Percentiles rank a stretch among this genome's conserved stretches.
These are phyloP conservation scores for Trachurus trachurus DNA, from an alignment of 2,797 vertebrate genomes.

Conservation along the genomic window DNA sequence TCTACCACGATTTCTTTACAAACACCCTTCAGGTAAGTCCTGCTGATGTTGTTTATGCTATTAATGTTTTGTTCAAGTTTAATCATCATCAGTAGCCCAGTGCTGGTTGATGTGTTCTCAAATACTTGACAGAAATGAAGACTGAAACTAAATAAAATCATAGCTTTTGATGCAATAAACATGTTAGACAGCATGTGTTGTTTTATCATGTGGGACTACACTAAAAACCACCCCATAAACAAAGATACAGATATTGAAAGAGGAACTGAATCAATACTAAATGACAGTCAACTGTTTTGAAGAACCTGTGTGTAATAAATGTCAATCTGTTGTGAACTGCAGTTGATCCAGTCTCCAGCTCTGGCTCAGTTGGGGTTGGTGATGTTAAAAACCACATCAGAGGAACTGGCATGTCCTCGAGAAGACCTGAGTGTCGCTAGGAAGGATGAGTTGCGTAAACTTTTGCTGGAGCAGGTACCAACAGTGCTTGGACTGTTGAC, in stretches of 20 bases:
- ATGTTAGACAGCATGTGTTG: not conserved
- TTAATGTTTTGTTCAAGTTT: not conserved
- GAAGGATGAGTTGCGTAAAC: conserved; percentile 96
- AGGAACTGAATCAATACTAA: no score
- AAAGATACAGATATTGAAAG: not conserved
- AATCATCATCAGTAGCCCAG: not conserved
- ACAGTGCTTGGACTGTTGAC: conserved; percentile 94
- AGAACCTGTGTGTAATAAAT: not conserved
- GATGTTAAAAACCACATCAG: conserved; percentile 97
- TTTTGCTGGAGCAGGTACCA: conserved; percentile 96
- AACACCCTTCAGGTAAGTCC: conserved; percentile 94
- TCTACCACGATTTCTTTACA: conserved; percentile 99
- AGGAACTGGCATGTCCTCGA: conserved; percentile 96
- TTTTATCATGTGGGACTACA: not conserved
- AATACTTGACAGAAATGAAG: not conserved
- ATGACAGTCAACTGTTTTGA: no score
- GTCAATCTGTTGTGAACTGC: conserved; percentile 38
- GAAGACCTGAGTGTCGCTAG: conserved; percentile 96
- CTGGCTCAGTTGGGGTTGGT: conserved; percentile 94
- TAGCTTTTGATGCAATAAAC: conserved; percentile 6
- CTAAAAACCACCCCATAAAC: not conserved
- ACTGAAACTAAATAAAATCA: not conserved
- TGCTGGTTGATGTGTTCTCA: not conserved
- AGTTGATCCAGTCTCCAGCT: conserved; percentile 96
- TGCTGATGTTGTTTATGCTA: not conserved